A percentile compares a stretch with the other conserved stretches of the same genome.
These are phyloP conservation scores for Druon quercuslanigerum DNA, from an alignment of 1,140 invertebrate genomes.

Conservation along the genomic window DNA sequence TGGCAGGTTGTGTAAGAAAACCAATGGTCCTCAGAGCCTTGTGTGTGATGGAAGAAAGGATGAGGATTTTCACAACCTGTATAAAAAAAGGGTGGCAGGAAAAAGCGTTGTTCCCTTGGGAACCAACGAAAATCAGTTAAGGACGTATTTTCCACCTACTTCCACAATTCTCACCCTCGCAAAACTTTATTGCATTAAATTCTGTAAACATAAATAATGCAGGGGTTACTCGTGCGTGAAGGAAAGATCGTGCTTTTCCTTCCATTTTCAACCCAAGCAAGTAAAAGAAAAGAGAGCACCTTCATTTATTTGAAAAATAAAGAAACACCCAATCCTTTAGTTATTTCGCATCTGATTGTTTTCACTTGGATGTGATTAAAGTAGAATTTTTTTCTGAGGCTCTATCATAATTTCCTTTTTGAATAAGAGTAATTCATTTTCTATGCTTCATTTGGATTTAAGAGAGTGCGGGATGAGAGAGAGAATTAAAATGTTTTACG, in stretches of 20 bases:
- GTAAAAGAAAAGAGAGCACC: background rate
- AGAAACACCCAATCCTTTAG: background rate
- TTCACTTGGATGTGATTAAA: no score
- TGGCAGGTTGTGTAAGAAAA: slow-evolving; percentile 44
- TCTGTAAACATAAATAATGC: slow-evolving; percentile 49
- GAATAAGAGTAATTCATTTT: no score
- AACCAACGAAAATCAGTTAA: slow-evolving; percentile 52
- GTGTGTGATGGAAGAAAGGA: slow-evolving; percentile 26
- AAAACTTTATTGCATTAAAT: slow-evolving; percentile 44
- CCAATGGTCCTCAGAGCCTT: slow-evolving; percentile 39
- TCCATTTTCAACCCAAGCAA: background rate
- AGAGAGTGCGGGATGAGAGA: no score
- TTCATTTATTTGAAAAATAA: slow-evolving; percentile 20
- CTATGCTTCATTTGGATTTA: no score
- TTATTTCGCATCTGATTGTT: background rate
- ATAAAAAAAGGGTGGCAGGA: slow-evolving; percentile 40
- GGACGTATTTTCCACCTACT: slow-evolving; percentile 46
- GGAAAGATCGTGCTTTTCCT: slow-evolving; percentile 17
- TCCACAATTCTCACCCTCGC: slow-evolving; percentile 29
- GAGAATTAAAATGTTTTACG: no score
- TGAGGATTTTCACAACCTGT: slow-evolving; percentile 32
- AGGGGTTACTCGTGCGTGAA: slow-evolving; percentile 36
- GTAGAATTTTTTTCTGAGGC: no score
- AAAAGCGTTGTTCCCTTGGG: slow-evolving; percentile 46
- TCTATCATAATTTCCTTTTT: no score